Base-by-base conservation (phyloP, 2,113 vertebrate genomes). In the Hydrochoerus hydrochaeris region DNA sequence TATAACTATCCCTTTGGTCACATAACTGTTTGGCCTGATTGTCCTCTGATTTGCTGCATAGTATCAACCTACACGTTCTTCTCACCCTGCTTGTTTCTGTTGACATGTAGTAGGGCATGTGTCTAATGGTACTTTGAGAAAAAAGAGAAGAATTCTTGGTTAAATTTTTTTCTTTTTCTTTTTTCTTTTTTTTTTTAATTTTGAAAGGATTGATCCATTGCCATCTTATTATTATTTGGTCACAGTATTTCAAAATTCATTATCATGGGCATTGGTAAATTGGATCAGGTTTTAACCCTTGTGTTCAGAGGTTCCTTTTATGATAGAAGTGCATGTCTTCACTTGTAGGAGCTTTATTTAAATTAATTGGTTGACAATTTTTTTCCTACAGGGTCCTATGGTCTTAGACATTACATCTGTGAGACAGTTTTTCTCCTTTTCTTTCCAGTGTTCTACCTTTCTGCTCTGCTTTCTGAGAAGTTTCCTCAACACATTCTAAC, bases 391-490 rank as follows among this genome's bases (percentile, higher is more conserved):
- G 35, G 9, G 71, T 91, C 44, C 62, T 92, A 38, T 94, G 57
- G 93, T 95, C 58, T 60, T 60, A 78, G n/a, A n/a, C 90, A 19
- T 65, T 96, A 28, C 49, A 78, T 28, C 44, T 71, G 1, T 77
- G 41, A 17, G 54, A 82, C 32, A 84, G 5, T 88, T 88, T 78
- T 69, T 96, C 54, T 84, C 2, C 44, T 81, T 95, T 92, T 62
- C 38, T 87, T 22, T 85, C 3, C 28, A 54, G 13, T 58, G 57
- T 94, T 92, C 58, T 11, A 41, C 65, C n/a, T 96, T 97, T 96
- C 96, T 95, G 35, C 35, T 85, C 60, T 97, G 5, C 32, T 93
- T 71, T 71, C 60, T 91, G 75, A n/a, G 65, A 87, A 20, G 87
- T 85, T 88, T 88, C 24, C 24, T 95, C 82, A 92, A 26, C n/a